Percentiles rank a stretch among this genome's conserved stretches.
Conservation (phyloP, 2,888 invertebrate genomes). For the Rhopalosiphum nymphaeae region DNA sequence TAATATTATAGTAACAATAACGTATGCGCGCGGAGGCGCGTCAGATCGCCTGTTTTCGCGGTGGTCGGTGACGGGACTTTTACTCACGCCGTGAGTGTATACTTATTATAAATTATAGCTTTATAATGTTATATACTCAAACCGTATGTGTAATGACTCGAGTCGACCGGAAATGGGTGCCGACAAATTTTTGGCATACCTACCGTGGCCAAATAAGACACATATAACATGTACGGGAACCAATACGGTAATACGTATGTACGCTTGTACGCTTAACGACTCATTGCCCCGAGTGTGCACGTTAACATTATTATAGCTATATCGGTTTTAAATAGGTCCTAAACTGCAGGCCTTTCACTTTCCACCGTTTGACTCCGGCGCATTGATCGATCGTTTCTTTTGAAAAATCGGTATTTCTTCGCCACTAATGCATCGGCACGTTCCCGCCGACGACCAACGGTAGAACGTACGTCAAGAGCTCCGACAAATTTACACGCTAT, state of each 20-base stretch:
- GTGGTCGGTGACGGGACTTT: neutral
- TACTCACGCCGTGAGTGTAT: neutral
- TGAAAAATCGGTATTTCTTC: neutral
- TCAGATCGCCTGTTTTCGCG: constrained; percentile 6
- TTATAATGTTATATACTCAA: neutral
- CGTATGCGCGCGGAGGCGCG: neutral
- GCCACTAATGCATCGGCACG: neutral
- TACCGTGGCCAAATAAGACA: neutral
- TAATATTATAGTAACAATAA: neutral
- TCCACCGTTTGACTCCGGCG: neutral
- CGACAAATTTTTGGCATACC: constrained; percentile 28
- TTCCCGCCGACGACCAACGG: neutral
- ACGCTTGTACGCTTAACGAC: neutral
- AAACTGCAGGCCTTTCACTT: neutral
- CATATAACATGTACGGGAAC: neutral
- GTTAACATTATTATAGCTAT: neutral
- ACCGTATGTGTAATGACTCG: neutral
- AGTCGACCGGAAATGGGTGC: constrained; percentile 26
- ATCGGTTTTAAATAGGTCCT: neutral
- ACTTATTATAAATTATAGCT: neutral
- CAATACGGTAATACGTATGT: no score
- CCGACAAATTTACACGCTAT: neutral
- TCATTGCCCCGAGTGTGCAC: neutral
- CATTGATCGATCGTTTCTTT: neutral
- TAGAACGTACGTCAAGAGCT: neutral